A percentile compares a stretch with the other conserved stretches of the same genome.
phyloP scores from a whole-genome alignment of 2,888 invertebrate genomes.

The Phaonia tiefii region DNA sequence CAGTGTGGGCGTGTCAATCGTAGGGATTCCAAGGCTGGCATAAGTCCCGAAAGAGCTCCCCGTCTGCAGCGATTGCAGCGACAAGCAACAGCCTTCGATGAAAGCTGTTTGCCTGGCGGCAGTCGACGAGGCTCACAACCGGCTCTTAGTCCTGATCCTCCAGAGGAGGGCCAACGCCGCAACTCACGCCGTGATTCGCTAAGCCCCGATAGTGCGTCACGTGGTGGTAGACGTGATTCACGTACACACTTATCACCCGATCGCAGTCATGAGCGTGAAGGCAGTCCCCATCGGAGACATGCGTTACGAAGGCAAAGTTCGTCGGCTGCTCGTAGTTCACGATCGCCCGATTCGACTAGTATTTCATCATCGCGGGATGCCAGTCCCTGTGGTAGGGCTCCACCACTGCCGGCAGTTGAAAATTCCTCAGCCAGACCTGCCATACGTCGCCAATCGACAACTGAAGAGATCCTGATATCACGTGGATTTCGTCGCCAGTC shows the following conservation, averaged over 20 bases:
- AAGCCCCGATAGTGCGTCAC: conserved; percentile 93
- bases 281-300: conserved; percentile 88
- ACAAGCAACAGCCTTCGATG: conserved; percentile 94
- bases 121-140: conserved; percentile 91
- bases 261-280: conserved; percentile 87
- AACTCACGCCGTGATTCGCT: conserved; percentile 90
- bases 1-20: conserved; percentile 87
- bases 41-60: conserved; percentile 85
- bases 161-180: conserved; percentile 86
- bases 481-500: conserved; percentile 94
- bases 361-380: conserved; percentile 91
- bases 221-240: conserved; percentile 86
- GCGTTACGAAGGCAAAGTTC: conserved; percentile 90
- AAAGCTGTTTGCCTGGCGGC: conserved; percentile 88
- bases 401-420: conserved; percentile 81
- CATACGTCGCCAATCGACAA: conserved; percentile 92
- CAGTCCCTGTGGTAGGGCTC: conserved; percentile 87
- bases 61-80: conserved; percentile 87
- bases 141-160: conserved; percentile 89
- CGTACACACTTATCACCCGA: conserved; percentile 90
- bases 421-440: conserved; percentile 85
- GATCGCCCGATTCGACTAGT: conserved; percentile 87
- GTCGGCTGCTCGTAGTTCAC: conserved; percentile 85
- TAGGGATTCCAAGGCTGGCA: conserved; percentile 85
- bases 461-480: conserved; percentile 94